Base-by-base conservation (phyloP, 2,797 vertebrate genomes). In the Peromyscus eremicus region DNA sequence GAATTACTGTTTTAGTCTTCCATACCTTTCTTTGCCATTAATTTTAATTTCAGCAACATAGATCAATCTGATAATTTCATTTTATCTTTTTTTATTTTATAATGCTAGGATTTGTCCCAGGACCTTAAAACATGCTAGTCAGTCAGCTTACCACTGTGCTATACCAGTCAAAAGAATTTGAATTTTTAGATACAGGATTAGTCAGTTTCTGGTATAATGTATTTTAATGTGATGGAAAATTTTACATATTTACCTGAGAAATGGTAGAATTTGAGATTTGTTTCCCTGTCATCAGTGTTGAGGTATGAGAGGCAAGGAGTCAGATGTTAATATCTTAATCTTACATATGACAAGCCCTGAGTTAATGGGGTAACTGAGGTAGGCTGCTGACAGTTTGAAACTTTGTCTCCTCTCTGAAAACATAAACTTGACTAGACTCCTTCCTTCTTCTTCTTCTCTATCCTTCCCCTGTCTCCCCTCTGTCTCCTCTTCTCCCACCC, bases 1-100 rank as follows among this genome's bases (percentile, higher is more conserved):
- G n/a, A 81, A 91, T 95, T 94, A 95, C 13, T 57, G 10, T 68
- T 97, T 89, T 34, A 90, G 52, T 85, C 4, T 84, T n/a, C n/a
- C 12, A 25, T 73, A 66, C 60, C 64, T 93, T 96, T 85, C 77
- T 46, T 29, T 95, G 40, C 76, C 23, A 86, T 85, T 93, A 71
- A 34, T 92, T 93, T 96, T 90, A 87, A 73, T 92, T 92, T 23
- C 13, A 93, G 25, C 34, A 92, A 85, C 66, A 17, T 89, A 89
- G 71, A 29, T 95, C 94, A 89, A 82, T 19, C 64, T 82, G 46
- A 76, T 88, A 82, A 75, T 55, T 83, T 93, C 23, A 77, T 75
- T 84, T 66, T 84, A 49, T 64, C 13, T 77, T 90, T 82, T 60
- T 68, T 86, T 66, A 55, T 64, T 83, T 84, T 77, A 52, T 89